phyloP scores from a whole-genome alignment of 2,888 invertebrate species.

The Pseudococcus viburni region DNA sequence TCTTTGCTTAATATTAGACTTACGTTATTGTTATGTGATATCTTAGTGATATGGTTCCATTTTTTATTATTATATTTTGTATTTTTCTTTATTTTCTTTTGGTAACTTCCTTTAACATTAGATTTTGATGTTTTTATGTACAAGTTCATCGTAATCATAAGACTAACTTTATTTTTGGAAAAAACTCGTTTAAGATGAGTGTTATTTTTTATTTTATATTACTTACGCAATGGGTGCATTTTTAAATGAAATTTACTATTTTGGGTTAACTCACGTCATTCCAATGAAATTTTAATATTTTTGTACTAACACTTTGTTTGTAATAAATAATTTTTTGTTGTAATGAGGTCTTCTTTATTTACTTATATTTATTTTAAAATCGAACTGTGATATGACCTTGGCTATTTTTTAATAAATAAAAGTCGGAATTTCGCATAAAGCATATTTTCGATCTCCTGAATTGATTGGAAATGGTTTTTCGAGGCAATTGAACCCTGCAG shows the following conservation, averaged over 20 bases:
- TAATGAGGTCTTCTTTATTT: not conserved
- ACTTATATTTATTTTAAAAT: not conserved
- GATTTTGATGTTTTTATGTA: not conserved
- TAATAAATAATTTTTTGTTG: not conserved
- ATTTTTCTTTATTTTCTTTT: not conserved
- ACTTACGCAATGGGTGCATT: not conserved
- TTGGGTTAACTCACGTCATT: not conserved
- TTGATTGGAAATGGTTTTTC: too few species aligned
- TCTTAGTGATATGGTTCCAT: not conserved
- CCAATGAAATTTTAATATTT: not conserved
- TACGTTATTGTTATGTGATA: constrained; percentile 10
- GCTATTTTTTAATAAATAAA: too few species aligned
- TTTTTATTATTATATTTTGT: not conserved
- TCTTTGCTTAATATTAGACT: not conserved
- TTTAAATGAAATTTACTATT: not conserved
- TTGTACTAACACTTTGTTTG: not conserved
- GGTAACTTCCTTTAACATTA: not conserved
- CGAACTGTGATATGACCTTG: too few species aligned
- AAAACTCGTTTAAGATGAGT: not conserved
- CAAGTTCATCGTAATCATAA: not conserved
- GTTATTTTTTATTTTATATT: too few species aligned
- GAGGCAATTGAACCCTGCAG: too few species aligned
- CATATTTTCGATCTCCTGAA: too few species aligned
- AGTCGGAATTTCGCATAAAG: too few species aligned
- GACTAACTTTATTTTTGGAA: not conserved